These are phyloP conservation scores for Stratiolaelaps scimitus DNA, from an alignment of 1,140 invertebrate genomes.

Conservation along the genomic window DNA sequence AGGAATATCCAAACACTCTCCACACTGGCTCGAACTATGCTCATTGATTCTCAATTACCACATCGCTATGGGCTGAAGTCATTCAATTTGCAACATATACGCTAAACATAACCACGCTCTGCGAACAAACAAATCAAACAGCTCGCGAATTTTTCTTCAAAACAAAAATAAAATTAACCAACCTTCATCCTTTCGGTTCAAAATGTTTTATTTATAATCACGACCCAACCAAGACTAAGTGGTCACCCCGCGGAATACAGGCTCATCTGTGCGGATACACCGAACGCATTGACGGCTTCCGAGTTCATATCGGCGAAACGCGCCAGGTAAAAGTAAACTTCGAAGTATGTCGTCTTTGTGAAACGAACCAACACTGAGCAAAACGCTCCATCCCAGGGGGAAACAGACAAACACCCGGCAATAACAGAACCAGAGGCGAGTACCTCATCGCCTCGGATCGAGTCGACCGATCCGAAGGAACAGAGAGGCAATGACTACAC, in stretches of 20 bases:
- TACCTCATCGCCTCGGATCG: not conserved
- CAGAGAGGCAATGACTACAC: not conserved
- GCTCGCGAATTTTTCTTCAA: not conserved
- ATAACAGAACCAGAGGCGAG: not conserved
- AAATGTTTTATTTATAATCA: not conserved
- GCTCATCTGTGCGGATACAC: not conserved
- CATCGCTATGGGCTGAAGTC: not conserved
- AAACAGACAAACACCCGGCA: not conserved
- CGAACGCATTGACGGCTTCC: constrained; percentile 9
- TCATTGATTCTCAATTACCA: not conserved
- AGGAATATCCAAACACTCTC: not conserved
- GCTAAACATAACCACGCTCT: not conserved
- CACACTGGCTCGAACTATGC: not conserved
- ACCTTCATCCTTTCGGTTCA: constrained; percentile 10
- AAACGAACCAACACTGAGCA: not conserved
- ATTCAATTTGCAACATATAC: not conserved
- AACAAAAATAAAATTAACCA: not conserved
- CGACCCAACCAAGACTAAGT: not conserved
- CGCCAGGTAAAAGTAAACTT: not conserved
- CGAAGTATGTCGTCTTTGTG: not conserved
- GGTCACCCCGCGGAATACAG: not conserved
- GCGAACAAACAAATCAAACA: not conserved
- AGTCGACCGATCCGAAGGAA: constrained; percentile 4
- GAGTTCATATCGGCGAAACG: not conserved
- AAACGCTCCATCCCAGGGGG: not conserved